These are phyloP conservation scores for Mionectes olivaceus DNA, from an alignment of 2,797 vertebrate genomes.

Conservation along the genomic window DNA sequence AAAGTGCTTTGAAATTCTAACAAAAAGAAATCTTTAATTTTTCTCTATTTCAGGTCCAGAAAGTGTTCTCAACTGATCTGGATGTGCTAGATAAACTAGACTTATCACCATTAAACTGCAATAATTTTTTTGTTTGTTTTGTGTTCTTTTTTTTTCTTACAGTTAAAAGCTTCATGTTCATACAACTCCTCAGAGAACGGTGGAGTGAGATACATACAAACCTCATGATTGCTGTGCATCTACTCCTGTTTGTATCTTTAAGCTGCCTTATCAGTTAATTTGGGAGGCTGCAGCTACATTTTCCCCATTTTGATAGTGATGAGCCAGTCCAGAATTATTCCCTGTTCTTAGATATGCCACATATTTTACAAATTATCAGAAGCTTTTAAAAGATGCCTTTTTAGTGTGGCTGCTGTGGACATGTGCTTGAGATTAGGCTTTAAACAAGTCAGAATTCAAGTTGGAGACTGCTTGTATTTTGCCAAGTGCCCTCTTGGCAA, in stretches of 20 bases:
- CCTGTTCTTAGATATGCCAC: neutral
- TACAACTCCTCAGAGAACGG: neutral
- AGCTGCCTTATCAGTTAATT: neutral
- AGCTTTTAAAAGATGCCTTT: neutral
- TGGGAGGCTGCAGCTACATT: neutral
- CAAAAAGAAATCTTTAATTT: conserved; percentile 58
- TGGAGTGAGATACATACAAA: neutral
- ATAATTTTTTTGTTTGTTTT: neutral
- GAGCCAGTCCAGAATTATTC: neutral
- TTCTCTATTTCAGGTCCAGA: conserved; percentile 29
- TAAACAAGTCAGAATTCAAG: neutral
- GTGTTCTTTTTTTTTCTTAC: neutral
- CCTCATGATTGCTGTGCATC: neutral
- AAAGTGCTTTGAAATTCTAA: conserved; percentile 65
- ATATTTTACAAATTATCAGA: neutral
- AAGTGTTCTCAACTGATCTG: neutral
- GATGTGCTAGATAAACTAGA: neutral
- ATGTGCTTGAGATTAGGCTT: neutral
- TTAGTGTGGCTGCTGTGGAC: neutral
- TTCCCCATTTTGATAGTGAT: neutral
- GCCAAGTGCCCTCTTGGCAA: neutral
- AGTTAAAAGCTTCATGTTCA: neutral
- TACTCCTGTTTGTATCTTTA: neutral
- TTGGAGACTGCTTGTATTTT: neutral
- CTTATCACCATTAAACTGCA: neutral